phyloP scores from a whole-genome alignment of 1,140 invertebrate genomes.

The Philaenus spumarius region DNA sequence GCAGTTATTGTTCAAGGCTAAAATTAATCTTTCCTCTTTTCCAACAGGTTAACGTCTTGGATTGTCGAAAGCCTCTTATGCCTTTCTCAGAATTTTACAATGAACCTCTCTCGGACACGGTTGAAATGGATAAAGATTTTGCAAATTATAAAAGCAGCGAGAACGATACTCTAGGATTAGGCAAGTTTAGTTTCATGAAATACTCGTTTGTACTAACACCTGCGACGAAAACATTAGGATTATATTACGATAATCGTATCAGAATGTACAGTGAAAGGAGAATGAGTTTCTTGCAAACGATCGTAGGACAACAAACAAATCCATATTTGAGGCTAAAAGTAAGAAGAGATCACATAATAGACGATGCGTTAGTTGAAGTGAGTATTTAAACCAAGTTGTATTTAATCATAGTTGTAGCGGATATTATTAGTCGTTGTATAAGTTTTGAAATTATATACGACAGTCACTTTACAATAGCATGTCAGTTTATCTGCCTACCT shows the following conservation, averaged over 20 bases:
- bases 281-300: constrained; percentile 70
- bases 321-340: constrained; percentile 79
- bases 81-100: constrained; percentile 89
- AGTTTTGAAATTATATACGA: no score
- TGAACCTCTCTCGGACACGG: constrained; percentile 81
- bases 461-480: no score
- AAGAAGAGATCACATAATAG: constrained; percentile 78
- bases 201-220: constrained; percentile 90
- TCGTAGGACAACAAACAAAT: constrained; percentile 70
- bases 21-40: no score
- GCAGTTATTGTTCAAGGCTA: no score
- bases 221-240: constrained; percentile 79
- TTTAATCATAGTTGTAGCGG: no score
- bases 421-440: no score
- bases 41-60: constrained; percentile 66
- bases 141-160: constrained; percentile 67
- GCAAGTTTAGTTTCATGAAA: constrained; percentile 87
- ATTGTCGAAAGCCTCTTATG: constrained; percentile 74
- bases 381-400: constrained; percentile 36
- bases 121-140: constrained; percentile 91
- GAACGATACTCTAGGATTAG: constrained; percentile 33
- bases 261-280: constrained; percentile 89
- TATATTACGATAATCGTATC: constrained; percentile 92
- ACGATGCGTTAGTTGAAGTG: constrained; percentile 85
- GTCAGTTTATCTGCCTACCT: no score